Evolutionary conservation across 2,797 vertebrate genomes (phyloP).

Genomic region (Aldrovandia affinis): DNA sequence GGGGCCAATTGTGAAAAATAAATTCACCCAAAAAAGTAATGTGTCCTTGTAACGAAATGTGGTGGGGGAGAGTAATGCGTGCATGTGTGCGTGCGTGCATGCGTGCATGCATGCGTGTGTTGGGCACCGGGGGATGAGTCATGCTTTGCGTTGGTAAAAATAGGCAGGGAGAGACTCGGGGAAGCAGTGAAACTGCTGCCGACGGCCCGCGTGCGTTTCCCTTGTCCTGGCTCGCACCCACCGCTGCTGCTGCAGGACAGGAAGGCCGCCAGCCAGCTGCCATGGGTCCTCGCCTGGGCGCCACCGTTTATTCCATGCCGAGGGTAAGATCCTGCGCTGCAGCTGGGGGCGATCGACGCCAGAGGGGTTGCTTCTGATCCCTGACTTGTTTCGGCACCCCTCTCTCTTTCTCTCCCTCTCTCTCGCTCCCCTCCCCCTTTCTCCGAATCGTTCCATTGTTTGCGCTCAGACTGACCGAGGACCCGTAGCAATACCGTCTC

Average conservation of each 20-base stretch:
- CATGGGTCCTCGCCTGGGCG: not conserved
- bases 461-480: not conserved
- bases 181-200: conserved; percentile 23
- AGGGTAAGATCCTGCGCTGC: not conserved
- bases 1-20: not conserved
- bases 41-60: not conserved
- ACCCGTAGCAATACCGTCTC: not conserved
- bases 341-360: not conserved
- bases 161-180: conserved; percentile 29
- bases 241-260: not conserved
- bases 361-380: not conserved
- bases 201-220: conserved; percentile 17
- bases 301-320: not conserved
- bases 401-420: not conserved
- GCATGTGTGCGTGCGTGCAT: not conserved
- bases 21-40: not conserved
- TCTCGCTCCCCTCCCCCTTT: not conserved
- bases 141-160: conserved; percentile 33
- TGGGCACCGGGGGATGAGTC: conserved; percentile 29
- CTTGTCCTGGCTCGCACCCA: conserved; percentile 22
- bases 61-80: not conserved
- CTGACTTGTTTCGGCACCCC: not conserved
- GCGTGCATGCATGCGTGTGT: conserved; percentile 11
- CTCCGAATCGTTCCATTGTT: not conserved
- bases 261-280: not conserved